Evolutionary conservation across 2,113 vertebrate genomes (phyloP).

Genomic region (Tragelaphus scriptus): DNA sequence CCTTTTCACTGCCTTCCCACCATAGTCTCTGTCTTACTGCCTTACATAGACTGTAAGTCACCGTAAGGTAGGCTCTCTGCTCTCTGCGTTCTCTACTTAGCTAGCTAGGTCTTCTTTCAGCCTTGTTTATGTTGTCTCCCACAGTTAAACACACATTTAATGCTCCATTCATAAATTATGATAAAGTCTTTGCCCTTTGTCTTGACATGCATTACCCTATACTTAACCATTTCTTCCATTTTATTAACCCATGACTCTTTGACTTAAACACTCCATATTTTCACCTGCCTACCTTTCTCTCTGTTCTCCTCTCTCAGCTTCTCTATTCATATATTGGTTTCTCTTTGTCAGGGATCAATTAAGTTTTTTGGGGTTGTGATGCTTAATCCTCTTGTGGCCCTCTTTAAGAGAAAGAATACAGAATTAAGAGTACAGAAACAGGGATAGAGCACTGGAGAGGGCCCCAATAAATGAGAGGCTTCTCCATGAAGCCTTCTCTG

Average conservation of each 20-base stretch:
- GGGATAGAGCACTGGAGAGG: background rate
- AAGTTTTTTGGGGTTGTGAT: background rate
- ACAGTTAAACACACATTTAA: background rate
- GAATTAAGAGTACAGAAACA: background rate
- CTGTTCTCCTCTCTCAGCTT: background rate
- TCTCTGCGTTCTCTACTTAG: background rate
- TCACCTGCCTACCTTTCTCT: background rate
- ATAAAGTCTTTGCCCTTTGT: background rate
- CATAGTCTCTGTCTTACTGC: background rate
- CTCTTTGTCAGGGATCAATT: background rate
- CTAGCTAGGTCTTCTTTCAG: background rate
- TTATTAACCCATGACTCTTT: background rate
- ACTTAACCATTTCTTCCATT: background rate
- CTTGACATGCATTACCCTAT: background rate
- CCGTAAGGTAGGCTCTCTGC: background rate
- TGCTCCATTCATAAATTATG: background rate
- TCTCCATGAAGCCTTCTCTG: background rate
- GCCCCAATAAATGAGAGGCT: background rate
- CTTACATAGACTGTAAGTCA: background rate
- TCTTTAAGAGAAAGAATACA: background rate
- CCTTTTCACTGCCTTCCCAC: background rate
- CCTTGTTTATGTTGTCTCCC: background rate
- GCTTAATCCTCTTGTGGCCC: background rate
- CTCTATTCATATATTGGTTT: background rate
- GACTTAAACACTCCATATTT: background rate